Evolutionary conservation across 2,797 vertebrate genomes (phyloP).

Genomic region (Myotis daubentonii): DNA sequence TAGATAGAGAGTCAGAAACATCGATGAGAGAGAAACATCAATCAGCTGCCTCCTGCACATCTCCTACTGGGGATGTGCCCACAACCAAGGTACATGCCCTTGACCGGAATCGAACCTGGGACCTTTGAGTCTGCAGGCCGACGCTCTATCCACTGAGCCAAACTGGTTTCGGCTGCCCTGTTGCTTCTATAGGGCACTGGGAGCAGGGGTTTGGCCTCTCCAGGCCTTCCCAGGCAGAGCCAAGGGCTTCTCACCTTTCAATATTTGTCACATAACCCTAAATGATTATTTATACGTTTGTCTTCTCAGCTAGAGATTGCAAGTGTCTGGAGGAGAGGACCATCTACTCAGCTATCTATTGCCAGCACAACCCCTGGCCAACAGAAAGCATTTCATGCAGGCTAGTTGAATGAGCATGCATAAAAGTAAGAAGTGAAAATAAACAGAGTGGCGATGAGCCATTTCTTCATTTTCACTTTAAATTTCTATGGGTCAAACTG

Average conservation of each 20-base stretch:
- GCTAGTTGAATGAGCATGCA: background rate
- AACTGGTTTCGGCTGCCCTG: no score
- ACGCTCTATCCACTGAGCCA: no score
- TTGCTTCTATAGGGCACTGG: background rate
- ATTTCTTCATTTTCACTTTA: conserved; percentile 20
- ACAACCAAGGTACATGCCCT: no score
- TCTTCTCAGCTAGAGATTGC: conserved; percentile 33
- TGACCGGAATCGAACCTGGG: no score
- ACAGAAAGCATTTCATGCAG: background rate
- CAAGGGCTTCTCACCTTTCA: background rate
- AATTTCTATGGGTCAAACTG: background rate
- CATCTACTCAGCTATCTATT: background rate
- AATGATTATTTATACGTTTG: background rate
- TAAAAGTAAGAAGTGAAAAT: conserved; percentile 21
- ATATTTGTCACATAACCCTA: background rate
- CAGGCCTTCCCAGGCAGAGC: background rate
- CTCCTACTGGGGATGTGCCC: no score
- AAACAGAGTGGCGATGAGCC: background rate
- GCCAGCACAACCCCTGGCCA: background rate
- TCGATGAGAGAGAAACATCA: no score
- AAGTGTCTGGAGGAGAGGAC: background rate
- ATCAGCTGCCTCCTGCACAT: no score
- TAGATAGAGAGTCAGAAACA: no score
- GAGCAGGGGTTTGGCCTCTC: background rate
- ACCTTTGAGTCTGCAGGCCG: no score